Evolutionary conservation across 2,797 vertebrate species (phyloP).

Genomic region (Heteromormyrus szaboi): DNA sequence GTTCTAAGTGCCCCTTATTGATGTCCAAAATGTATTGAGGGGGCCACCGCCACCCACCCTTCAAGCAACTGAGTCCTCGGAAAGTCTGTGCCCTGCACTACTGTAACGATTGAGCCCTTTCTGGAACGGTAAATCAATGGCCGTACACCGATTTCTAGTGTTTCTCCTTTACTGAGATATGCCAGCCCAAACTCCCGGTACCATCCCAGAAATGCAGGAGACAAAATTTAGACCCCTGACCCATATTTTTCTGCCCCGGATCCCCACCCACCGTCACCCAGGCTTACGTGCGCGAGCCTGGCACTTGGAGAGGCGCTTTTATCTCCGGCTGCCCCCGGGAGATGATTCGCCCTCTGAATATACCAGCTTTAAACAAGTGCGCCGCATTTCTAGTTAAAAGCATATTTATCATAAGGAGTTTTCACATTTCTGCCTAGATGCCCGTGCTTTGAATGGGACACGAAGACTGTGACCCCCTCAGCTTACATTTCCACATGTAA

Average conservation of each 20-base stretch:
- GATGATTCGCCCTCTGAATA: neutral
- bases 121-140: neutral
- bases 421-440: neutral
- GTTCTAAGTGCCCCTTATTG: neutral
- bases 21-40: neutral
- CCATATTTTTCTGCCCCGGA: neutral
- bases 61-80: neutral
- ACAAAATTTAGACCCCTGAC: constrained; percentile 11
- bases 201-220: neutral
- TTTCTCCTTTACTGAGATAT: neutral
- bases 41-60: neutral
- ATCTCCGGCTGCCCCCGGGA: neutral
- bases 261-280: neutral
- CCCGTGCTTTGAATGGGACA: neutral
- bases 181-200: neutral
- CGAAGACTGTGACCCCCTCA: neutral
- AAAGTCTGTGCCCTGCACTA: neutral
- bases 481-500: neutral
- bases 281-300: neutral
- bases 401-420: neutral
- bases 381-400: neutral
- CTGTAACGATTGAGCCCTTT: neutral
- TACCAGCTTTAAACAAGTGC: neutral
- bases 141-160: neutral
- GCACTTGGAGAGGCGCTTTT: neutral